Conservation (phyloP, 92 coral and sea anemone species). For the Hydrozoanthus gracilis region DNA sequence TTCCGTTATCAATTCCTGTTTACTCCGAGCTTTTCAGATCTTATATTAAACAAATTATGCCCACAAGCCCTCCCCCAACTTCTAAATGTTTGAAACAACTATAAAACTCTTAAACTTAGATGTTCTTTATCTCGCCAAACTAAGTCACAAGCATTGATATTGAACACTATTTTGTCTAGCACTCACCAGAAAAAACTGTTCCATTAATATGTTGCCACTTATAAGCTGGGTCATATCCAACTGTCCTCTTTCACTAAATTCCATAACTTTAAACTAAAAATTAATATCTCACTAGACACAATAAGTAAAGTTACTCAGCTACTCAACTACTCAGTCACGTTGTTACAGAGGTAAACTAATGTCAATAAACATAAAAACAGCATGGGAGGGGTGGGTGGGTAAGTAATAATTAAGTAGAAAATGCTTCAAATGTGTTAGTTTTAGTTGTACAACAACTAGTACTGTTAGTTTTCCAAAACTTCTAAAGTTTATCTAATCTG, state of each 20-base stretch:
- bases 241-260: neutral
- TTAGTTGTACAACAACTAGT: neutral
- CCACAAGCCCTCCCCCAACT: too few species aligned
- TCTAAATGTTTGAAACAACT: neutral
- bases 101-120: neutral
- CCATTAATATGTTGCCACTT: constrained; percentile 7
- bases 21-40: too few species aligned
- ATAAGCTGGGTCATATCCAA: neutral
- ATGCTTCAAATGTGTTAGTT: neutral
- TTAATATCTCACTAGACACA: neutral
- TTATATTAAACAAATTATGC: too few species aligned
- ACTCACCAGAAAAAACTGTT: constrained; percentile 27
- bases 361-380: neutral
- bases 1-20: too few species aligned
- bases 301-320: neutral
- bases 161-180: neutral
- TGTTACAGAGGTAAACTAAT: neutral
- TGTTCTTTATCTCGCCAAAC: neutral
- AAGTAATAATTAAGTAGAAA: neutral
- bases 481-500: too few species aligned
- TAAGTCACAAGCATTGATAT: neutral
- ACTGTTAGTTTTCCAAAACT: neutral
- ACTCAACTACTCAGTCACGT: neutral
- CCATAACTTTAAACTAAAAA: constrained; percentile 27
- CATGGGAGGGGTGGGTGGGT: constrained; percentile 28